These are phyloP conservation scores for Hystrix cristata DNA, from an alignment of 2,113 vertebrate genomes.

Conservation along the genomic window DNA sequence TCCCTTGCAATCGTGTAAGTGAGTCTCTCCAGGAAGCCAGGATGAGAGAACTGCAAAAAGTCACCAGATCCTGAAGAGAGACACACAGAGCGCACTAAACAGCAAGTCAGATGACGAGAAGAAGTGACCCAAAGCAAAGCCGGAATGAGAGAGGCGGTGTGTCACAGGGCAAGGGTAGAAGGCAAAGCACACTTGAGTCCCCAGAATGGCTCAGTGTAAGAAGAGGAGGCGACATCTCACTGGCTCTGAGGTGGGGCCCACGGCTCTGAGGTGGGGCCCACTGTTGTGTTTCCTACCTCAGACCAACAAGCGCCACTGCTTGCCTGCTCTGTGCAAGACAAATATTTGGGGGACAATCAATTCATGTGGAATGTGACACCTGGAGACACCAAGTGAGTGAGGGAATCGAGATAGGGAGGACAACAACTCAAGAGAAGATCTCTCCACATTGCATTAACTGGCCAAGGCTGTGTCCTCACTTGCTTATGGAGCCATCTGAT, in stretches of 20 bases:
- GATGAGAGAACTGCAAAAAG: not conserved
- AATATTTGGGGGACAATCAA: not conserved
- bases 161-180: not conserved
- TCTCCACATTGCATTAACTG: not conserved
- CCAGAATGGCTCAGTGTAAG: accelerated
- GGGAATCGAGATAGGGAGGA: not conserved
- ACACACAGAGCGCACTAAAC: accelerated
- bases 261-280: not conserved
- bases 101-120: not conserved
- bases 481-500: not conserved
- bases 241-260: not conserved
- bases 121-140: not conserved
- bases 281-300: accelerated
- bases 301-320: not conserved
- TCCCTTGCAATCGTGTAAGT: too few species aligned
- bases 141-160: not conserved
- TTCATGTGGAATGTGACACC: not conserved
- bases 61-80: not conserved
- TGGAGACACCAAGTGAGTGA: too few species aligned
- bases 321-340: accelerated
- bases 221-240: not conserved
- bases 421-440: not conserved
- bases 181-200: accelerated
- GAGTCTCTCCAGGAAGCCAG: not conserved
- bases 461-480: not conserved